These are phyloP conservation scores for Phylloscopus collybita DNA, from an alignment of 2,797 vertebrate species.

Conservation along the genomic window DNA sequence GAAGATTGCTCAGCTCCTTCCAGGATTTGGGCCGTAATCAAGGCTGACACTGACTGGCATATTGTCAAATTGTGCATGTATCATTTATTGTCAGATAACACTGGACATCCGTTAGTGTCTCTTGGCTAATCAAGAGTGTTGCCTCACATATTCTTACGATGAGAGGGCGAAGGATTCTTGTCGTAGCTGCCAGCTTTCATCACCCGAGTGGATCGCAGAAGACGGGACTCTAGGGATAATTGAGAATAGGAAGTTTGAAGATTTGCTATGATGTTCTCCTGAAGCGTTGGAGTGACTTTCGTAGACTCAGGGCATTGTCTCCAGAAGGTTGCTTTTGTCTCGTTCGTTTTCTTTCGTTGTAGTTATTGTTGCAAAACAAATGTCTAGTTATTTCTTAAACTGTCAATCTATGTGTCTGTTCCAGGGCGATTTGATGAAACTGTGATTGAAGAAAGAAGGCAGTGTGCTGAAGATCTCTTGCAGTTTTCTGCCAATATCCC, in stretches of 20 bases:
- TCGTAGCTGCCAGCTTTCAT: conserved; percentile 52
- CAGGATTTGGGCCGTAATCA: conserved; percentile 49
- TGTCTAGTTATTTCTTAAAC: conserved; percentile 2
- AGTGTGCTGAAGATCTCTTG: conserved; percentile 95
- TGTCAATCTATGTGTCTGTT: conserved; percentile 49
- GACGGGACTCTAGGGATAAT: conserved; percentile 39
- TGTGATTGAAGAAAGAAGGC: conserved; percentile 95
- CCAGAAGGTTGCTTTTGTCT: conserved; percentile 35
- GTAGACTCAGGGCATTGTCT: conserved; percentile 32
- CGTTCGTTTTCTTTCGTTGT: neutral
- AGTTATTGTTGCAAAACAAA: neutral
- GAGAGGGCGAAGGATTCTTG: conserved; percentile 29
- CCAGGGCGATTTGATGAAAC: conserved; percentile 93
- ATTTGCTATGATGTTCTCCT: conserved; percentile 36
- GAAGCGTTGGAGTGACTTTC: conserved; percentile 36
- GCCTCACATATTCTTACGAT: conserved; percentile 51
- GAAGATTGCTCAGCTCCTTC: conserved; percentile 47
- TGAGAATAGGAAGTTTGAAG: conserved; percentile 18
- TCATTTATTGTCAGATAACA: conserved; percentile 55
- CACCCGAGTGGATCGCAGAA: neutral
- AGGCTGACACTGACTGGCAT: conserved; percentile 48
- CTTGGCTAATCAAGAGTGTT: conserved; percentile 60
- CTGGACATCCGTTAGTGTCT: conserved; percentile 60
- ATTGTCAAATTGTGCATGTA: conserved; percentile 50
- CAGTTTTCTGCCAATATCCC: conserved; percentile 98